Base-by-base conservation (phyloP, 2,888 invertebrate genomes). In the Catocala nupta region DNA sequence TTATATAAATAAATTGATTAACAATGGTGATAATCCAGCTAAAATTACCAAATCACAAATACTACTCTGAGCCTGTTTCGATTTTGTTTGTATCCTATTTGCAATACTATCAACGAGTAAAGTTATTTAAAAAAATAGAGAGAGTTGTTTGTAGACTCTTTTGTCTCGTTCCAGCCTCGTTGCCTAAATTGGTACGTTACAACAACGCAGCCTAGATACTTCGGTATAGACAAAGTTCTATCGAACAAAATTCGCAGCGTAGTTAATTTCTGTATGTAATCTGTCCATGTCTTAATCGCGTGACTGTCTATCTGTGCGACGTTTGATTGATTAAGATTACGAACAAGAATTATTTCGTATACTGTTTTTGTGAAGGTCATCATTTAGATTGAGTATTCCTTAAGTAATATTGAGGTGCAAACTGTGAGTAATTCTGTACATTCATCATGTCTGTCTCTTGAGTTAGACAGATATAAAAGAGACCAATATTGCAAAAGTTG, bases 251-350 rank as follows among this genome's bases (percentile, higher is more conserved):
- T 49, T 53, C 36, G 54, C 60, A 55, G 57, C 58, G 59, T 51
- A 52, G 10, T 49, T 47, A 59, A 59, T 64, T 61, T 68, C 57
- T 63, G 54, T 63, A 66, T 59, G 59, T 74, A 68, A 77, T 74
- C 65, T 65, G 63, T 71, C 74, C 69, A 64, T 69, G 77, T 77
- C 68, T 61, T 47, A 55, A 67, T 75, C 61, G 77, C 75, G 75
- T 75, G 75, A 61, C 75, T 69, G 62, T 71, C 64, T 66, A 65
- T 68, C 65, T 59, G 60, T 55, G 13, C 47, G 48, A 36, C 59
- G 33, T 51, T 67, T 77, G 75, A 77, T 75, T 63, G 75, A 75
- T 75, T 71, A 52, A 64, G 47, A 55, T 53, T 54, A 47, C 56
- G 48, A 25, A 56, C 51, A 59, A 57, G 60, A 59, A 73, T 75